Conservation (phyloP, 2,797 vertebrate genomes). For the Liparis tanakae region DNA sequence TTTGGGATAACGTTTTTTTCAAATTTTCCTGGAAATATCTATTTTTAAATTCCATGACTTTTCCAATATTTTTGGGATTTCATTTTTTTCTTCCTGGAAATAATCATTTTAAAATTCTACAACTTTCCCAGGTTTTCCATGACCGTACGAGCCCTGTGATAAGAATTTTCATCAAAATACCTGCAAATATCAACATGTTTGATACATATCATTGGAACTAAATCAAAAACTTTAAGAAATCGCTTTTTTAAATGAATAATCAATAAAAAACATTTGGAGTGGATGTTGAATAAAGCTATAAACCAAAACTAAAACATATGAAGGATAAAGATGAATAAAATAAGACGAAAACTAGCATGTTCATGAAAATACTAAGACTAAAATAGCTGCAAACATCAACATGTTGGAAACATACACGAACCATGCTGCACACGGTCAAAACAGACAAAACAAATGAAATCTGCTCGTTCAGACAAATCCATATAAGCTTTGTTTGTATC, state of each 20-base stretch:
- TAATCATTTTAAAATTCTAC: too few species aligned
- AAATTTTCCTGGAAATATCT: too few species aligned
- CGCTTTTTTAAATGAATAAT: neutral
- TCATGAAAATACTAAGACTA: neutral
- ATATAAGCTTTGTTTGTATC: slow-evolving; percentile 27
- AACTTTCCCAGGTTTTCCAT: too few species aligned
- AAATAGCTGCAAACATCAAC: neutral
- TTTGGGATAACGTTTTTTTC: too few species aligned
- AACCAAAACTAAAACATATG: neutral
- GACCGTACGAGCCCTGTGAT: too few species aligned
- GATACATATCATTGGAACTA: neutral
- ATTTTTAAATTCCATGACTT: too few species aligned
- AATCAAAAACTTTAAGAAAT: neutral
- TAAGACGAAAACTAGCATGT: neutral
- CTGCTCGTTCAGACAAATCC: slow-evolving; percentile 32
- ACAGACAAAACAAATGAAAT: slow-evolving; percentile 16
- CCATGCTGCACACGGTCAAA: neutral
- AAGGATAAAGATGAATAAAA: neutral
- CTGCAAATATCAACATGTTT: too few species aligned
- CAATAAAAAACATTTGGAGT: neutral
- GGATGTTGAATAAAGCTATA: neutral
- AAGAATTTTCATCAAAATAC: too few species aligned
- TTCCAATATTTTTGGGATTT: too few species aligned
- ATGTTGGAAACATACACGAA: neutral
- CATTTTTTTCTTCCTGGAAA: too few species aligned